Evolutionary conservation across 2,797 vertebrate species (phyloP), one percentile per base, ranked within the genome.

Genomic region (Molossus molossus): DNA sequence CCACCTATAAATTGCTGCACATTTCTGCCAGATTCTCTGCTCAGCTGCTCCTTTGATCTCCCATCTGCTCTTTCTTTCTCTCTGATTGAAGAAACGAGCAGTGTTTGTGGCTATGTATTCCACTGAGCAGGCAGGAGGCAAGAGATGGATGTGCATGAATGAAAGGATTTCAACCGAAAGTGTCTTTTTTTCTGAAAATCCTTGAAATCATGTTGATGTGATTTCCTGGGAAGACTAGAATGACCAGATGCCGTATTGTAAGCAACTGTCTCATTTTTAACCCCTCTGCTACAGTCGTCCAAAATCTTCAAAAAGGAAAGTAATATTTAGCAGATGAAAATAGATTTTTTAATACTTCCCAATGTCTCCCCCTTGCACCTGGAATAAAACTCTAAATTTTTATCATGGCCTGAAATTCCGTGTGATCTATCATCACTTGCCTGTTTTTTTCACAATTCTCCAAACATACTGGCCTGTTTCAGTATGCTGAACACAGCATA

Each of bases 11-110:
- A 88, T 67, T 72, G 45, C 57, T 70, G 82, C 58, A 55, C 29
- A 67, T 8, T 92, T 83, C 89, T 85, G 70, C 81, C 94, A 92
- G 73, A 96, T 96, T 96, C 96, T 85, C 57, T 82, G 58, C 60
- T 84, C 73, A 80, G 80, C 82, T 96, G 88, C 33, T 76, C 21
- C 87, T 91, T 97, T 97, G 57, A 91, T 94, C 93, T 94, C 69
- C 84, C 96, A 97, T 95, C 94, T 96, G 89, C 33, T 96, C 60
- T 80, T 85, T 93, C 76, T 96, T 92, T 90, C 50, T 84, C 20
- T 90, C 25, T 87, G 72, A 62, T 67, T 87, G 55, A 94, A 94
- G 84, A 96, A 92, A 95, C 10, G 58, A 92, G 57, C 87, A 94
- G 40, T 81, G 81, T 91, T 27, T 89, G 76, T 80, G 65, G 33